phyloP scores from a whole-genome alignment of 2,113 vertebrate species.

The Rousettus leschenaultii region DNA sequence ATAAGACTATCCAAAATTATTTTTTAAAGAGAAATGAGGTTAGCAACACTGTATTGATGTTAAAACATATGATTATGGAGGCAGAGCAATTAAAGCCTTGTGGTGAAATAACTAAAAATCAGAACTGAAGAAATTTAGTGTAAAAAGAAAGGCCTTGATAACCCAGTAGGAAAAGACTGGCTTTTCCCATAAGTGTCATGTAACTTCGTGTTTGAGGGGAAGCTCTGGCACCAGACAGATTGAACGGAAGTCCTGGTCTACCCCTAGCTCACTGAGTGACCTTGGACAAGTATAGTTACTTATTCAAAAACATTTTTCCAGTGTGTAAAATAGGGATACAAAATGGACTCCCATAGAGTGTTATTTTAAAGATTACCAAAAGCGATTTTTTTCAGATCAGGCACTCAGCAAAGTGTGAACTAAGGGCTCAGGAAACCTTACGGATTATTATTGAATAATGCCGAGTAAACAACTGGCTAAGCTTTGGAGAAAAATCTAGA shows the following conservation, averaged over 20 bases:
- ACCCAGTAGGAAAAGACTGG: neutral
- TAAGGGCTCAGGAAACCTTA: neutral
- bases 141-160: neutral
- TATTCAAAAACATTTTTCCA: neutral
- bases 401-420: neutral
- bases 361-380: neutral
- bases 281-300: neutral
- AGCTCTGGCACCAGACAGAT: neutral
- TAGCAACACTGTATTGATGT: neutral
- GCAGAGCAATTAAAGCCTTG: neutral
- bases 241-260: neutral
- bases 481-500: conserved; percentile 16
- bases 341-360: neutral
- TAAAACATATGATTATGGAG: neutral
- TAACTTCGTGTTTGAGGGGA: neutral
- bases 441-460: neutral
- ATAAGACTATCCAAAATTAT: neutral
- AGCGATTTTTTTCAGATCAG: neutral
- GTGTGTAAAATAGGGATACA: neutral
- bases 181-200: neutral
- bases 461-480: neutral
- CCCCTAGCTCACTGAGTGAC: neutral
- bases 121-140: neutral
- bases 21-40: conserved; percentile 2
- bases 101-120: neutral